Evolutionary conservation across 2,797 vertebrate species (phyloP).

Genomic region (Xiphorhynchus erythropygius): DNA sequence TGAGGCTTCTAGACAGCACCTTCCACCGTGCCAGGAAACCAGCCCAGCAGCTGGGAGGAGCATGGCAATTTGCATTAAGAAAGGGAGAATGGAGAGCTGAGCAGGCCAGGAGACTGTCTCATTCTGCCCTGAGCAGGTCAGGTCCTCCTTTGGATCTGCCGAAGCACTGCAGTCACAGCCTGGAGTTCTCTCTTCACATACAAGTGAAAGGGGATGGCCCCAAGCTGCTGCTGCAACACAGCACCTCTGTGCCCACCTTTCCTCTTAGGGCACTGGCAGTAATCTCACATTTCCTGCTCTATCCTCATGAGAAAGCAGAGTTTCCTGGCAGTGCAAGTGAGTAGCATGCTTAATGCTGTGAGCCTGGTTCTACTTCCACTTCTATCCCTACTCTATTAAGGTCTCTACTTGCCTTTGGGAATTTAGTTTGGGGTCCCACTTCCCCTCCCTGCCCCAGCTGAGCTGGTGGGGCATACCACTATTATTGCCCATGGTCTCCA

Average conservation of each 20-base stretch:
- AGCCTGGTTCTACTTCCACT: background rate
- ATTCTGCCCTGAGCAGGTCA: background rate
- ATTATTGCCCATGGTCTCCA: background rate
- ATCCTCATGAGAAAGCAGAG: background rate
- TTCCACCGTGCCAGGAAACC: background rate
- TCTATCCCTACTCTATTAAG: background rate
- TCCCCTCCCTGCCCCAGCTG: background rate
- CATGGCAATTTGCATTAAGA: background rate
- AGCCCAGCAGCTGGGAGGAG: background rate
- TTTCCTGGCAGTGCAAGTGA: background rate
- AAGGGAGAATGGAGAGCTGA: background rate
- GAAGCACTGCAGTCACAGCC: background rate
- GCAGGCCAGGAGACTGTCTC: background rate
- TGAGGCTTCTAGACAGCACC: background rate
- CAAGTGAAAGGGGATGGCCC: background rate
- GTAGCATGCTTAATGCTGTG: background rate
- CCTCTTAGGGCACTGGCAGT: background rate
- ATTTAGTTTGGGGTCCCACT: background rate
- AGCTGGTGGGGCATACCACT: rapidly evolving
- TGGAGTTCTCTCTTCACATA: background rate
- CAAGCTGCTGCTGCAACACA: rapidly evolving
- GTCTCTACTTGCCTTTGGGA: background rate
- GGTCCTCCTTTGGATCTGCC: background rate
- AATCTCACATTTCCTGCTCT: background rate
- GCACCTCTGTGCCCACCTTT: background rate